These are phyloP conservation scores for Carapus acus DNA, from an alignment of 2,797 vertebrate genomes.

Conservation along the genomic window DNA sequence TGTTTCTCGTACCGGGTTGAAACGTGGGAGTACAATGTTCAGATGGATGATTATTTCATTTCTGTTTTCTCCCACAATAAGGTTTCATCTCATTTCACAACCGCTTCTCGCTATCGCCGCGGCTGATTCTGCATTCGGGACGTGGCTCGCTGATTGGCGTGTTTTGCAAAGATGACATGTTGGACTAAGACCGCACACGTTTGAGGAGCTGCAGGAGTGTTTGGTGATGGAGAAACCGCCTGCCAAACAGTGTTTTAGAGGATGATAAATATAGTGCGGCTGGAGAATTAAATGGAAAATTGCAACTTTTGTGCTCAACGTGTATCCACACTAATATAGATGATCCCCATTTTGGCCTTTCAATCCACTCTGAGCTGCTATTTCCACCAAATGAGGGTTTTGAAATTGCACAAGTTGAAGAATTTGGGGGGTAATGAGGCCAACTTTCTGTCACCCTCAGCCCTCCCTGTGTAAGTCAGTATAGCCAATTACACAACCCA, in stretches of 20 bases:
- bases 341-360: not conserved
- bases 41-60: slow-evolving; percentile 4
- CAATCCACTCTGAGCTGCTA: not conserved
- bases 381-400: not conserved
- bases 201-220: not conserved
- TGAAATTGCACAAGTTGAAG: not conserved
- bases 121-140: not conserved
- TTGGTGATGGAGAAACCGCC: slow-evolving; percentile 8
- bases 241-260: not conserved
- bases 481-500: not conserved
- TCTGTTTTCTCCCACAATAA: not conserved
- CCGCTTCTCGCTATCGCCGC: slow-evolving; percentile 7
- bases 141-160: not conserved
- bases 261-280: not conserved
- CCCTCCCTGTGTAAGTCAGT: not conserved
- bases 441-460: not conserved
- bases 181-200: not conserved
- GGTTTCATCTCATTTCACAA: not conserved
- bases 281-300: not conserved
- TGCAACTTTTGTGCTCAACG: not conserved
- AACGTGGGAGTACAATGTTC: not conserved
- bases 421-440: too few species aligned
- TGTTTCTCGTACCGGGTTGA: not conserved
- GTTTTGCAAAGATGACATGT: not conserved
- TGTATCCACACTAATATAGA: not conserved